These are phyloP conservation scores for Cheumatopsyche charites DNA, from an alignment of 1,140 invertebrate species.

Conservation along the genomic window DNA sequence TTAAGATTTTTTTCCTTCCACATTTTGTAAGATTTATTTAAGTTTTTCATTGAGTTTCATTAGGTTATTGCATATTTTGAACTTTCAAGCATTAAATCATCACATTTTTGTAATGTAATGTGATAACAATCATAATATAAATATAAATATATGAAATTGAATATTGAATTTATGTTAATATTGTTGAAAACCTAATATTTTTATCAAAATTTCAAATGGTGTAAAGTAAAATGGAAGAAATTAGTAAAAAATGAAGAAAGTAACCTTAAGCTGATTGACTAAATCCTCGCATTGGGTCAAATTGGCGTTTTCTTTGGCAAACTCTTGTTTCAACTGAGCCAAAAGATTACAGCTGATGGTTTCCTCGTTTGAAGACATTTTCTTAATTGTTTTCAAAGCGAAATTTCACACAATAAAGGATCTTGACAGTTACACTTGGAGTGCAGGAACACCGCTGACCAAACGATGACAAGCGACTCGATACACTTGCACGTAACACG, in stretches of 20 bases:
- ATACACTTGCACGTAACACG: neutral
- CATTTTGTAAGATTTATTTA: no score
- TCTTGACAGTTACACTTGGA: no score
- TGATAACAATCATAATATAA: no score
- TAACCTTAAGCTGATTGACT: slow-evolving; percentile 28
- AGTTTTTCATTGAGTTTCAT: no score
- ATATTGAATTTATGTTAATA: no score
- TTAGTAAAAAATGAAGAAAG: neutral
- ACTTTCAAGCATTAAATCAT: no score
- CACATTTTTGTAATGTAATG: no score
- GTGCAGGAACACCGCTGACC: no score
- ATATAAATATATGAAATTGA: neutral
- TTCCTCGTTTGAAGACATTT: neutral
- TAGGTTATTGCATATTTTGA: no score
- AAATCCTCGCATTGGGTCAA: neutral
- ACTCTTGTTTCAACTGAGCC: neutral
- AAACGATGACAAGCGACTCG: slow-evolving; percentile 10
- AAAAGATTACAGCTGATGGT: neutral
- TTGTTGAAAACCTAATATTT: neutral
- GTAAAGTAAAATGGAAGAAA: neutral
- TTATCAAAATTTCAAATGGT: neutral
- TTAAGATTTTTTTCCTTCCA: no score
- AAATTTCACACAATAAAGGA: no score
- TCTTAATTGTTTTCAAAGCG: no score
- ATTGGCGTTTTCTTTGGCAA: slow-evolving; percentile 20